Evolutionary conservation across 2,797 vertebrate genomes (phyloP), one percentile per base, ranked within the genome.

Genomic region (Coregonus sp.): DNA sequence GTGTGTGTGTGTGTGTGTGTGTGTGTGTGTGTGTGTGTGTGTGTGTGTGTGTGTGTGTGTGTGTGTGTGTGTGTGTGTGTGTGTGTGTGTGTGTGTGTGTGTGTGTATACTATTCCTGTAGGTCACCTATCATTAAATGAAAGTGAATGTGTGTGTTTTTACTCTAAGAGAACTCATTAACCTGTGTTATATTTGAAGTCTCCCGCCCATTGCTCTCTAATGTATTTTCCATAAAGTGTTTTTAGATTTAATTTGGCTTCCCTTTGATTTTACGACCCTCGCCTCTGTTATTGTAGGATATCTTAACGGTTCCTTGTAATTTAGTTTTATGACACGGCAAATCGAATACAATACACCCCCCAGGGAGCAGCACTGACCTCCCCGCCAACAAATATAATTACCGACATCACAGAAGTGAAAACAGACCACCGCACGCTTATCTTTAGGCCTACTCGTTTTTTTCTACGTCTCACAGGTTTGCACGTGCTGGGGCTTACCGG

Each of bases 251-350:
- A 92, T 93, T 90, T 86, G 89, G 87, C 88, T 37, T 63, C 89
- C 86, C 92, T 91, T 92, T 90, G 89, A 90, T 93, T 92, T 92
- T 86, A 92, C 70, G 82, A 86, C 87, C 68, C 59, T 88, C 54
- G 83, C 84, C 87, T 87, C 88, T 94, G 91, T 94, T 93, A 89
- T 92, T 91, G 86, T 89, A 89, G 91, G 90, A 90, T 93, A 92
- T 93, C 92, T 91, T 92, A 85, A 85, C 85, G 79, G 86, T 91
- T 93, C 88, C 93, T 94, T 94, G 88, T 93, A 90, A 92, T 93
- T 90, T 90, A 85, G 89, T 91, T 92, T 93, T 91, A 91, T 90
- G 82, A 80, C 88, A 79, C 40, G 82, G 82, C 80, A 86, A 90
- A 87, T 91, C 79, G 84, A 90, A 86, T 85, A 92, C 90, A 93